These are phyloP conservation scores for Lithophane semibrunnea DNA, from an alignment of 2,888 invertebrate species.

Conservation along the genomic window DNA sequence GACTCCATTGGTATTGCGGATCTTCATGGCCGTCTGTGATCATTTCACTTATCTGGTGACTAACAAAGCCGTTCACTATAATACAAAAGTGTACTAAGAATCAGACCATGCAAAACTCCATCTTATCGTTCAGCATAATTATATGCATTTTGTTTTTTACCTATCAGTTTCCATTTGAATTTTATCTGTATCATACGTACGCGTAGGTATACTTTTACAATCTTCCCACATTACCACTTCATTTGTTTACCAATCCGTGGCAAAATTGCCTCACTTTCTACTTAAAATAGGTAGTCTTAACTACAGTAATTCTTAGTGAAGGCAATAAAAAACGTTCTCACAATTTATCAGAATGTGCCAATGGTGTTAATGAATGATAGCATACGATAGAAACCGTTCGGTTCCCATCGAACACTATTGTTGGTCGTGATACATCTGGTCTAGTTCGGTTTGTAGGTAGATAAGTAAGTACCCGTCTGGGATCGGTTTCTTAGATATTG, in stretches of 20 bases:
- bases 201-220: background rate
- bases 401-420: constrained; percentile 65
- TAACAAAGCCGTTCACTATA: background rate
- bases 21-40: constrained; percentile 21
- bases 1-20: constrained; percentile 37
- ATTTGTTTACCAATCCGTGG: constrained; percentile 44
- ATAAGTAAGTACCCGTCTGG: constrained; percentile 22
- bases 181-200: background rate
- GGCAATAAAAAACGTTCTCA: constrained; percentile 56
- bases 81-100: background rate
- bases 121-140: background rate
- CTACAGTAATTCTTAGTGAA: constrained; percentile 34
- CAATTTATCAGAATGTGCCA: constrained; percentile 53
- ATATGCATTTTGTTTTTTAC: background rate
- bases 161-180: constrained; percentile 10
- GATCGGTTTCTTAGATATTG: constrained; percentile 23
- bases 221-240: constrained; percentile 27
- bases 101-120: background rate
- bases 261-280: constrained; percentile 51
- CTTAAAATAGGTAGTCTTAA: constrained; percentile 29
- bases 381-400: constrained; percentile 42
- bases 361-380: constrained; percentile 59
- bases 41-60: background rate
- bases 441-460: constrained; percentile 52
- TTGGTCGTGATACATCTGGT: constrained; percentile 58